Evolutionary conservation across 2,888 invertebrate species (phyloP).

Genomic region (Plagodis dolabraria): DNA sequence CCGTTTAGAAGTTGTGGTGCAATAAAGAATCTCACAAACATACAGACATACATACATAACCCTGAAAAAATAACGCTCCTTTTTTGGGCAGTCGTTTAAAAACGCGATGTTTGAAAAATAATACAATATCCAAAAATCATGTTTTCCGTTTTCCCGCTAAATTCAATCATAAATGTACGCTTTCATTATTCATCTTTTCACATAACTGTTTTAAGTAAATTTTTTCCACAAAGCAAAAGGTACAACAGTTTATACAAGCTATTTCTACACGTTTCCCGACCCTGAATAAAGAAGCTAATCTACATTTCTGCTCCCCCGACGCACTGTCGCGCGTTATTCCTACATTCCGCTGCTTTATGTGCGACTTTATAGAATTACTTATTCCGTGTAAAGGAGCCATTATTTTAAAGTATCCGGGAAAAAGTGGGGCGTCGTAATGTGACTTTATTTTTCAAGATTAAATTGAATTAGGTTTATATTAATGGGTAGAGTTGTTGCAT

Average conservation of each 20-base stretch:
- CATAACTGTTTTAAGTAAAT: too few relatives aligned
- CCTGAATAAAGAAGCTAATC: slow-evolving; percentile 23
- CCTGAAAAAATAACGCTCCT: too few relatives aligned
- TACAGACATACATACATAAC: too few relatives aligned
- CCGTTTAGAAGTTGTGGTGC: too few relatives aligned
- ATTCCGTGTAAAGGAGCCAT: slow-evolving; percentile 31
- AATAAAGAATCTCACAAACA: too few relatives aligned
- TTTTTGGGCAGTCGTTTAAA: too few relatives aligned
- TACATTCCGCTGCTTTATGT: slow-evolving; percentile 24
- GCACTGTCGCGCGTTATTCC: slow-evolving; percentile 32
- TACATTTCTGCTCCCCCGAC: slow-evolving; percentile 27
- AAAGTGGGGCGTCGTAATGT: slow-evolving; percentile 20
- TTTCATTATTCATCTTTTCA: too few relatives aligned
- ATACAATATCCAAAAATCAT: neutral
- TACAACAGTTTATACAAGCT: slow-evolving; percentile 12
- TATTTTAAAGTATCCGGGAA: slow-evolving; percentile 26
- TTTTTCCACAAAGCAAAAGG: neutral
- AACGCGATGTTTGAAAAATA: neutral
- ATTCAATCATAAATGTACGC: too few relatives aligned
- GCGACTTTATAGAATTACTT: slow-evolving; percentile 34
- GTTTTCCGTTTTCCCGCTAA: too few relatives aligned
- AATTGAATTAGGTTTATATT: slow-evolving; percentile 16
- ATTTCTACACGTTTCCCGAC: slow-evolving; percentile 7
- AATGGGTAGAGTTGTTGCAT: neutral
- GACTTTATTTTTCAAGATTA: slow-evolving; percentile 20